Evolutionary conservation across 2,797 vertebrate genomes (phyloP), one percentile per base, ranked within the genome.

Genomic region (Semaprochilodus insignis): DNA sequence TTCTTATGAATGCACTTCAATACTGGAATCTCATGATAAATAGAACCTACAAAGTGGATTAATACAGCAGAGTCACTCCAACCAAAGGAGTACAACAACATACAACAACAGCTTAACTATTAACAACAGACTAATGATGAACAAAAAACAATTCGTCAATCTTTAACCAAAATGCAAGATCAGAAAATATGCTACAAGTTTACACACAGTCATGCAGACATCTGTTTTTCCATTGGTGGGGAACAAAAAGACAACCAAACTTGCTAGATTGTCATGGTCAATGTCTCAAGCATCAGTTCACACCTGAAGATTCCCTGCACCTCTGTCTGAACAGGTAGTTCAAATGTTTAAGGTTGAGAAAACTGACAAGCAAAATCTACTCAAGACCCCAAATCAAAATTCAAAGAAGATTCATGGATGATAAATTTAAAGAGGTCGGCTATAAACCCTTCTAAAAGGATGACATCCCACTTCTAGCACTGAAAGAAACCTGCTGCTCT

Each of bases 181-280:
- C 6, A 67, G 54, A 75, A 66, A 54, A 48, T 14, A 23, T 17
- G 48, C 21, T 1, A 10, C 25, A 75, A 25, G 0, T 3, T 51
- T 3, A 25, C 8, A 40, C 17, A 59, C 40, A n/a, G 44, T 23
- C 25, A 51, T n/a, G 23, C n/a, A 51, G 15, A 52, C n/a, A 34
- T 36, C 34, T 17, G 14, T 4, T 66, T 57, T 10, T 34, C 55
- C 31, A 55, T 34, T 67, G 19, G 31, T 67, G 17, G 25, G 21
- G 25, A 48, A 57, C 79, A 60, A 51, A 40, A 25, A 51, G 31
- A 21, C 23, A 52, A 16, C 55, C 7, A 34, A n/a, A 40, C 40
- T 40, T 40, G 40, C 40, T 67, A 52, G 48, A 40, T 16, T 70
- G 60, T 81, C 19, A 81, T 21, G 48, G 13, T 81, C 63, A 75